A percentile compares a stretch with the other conserved stretches of the same genome.
Evolutionary conservation across 2,113 vertebrate species (phyloP).

Genomic region (Trogon surrucura): DNA sequence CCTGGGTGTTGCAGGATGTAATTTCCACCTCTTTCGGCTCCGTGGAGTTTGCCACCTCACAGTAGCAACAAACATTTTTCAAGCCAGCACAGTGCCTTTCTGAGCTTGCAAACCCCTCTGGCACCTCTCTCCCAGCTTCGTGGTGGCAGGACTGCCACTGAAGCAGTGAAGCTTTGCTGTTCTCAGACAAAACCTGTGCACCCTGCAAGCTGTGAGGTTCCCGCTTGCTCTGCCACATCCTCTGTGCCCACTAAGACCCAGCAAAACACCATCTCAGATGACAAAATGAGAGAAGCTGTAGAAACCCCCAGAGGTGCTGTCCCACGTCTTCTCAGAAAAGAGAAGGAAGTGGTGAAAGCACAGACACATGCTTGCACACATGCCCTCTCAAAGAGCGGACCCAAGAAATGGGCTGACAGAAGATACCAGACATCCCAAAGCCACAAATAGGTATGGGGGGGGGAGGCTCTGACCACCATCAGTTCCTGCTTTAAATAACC

Average conservation of each 20-base stretch:
- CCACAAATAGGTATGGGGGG: neutral
- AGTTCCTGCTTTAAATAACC: neutral
- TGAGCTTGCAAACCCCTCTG: neutral
- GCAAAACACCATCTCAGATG: fast-evolving
- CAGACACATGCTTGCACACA: neutral
- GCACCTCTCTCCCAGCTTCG: fast-evolving
- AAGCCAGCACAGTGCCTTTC: neutral
- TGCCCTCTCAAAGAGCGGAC: neutral
- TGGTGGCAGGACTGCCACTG: neutral
- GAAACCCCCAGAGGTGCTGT: neutral
- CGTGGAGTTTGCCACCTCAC: neutral
- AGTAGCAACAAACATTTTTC: neutral
- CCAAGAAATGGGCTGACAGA: neutral
- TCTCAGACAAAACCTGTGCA: neutral
- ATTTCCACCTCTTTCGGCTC: neutral
- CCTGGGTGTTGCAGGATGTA: neutral
- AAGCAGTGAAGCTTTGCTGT: neutral
- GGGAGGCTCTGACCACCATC: neutral
- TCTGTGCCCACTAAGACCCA: fast-evolving
- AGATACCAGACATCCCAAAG: neutral
- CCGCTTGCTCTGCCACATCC: neutral
- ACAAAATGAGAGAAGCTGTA: neutral
- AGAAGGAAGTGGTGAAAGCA: conserved; percentile 51
- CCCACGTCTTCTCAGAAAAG: conserved; percentile 21
- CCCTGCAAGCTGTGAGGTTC: neutral